Base-by-base conservation (phyloP, 2,797 vertebrate genomes). In the Tenualosa thibaudeaui region DNA sequence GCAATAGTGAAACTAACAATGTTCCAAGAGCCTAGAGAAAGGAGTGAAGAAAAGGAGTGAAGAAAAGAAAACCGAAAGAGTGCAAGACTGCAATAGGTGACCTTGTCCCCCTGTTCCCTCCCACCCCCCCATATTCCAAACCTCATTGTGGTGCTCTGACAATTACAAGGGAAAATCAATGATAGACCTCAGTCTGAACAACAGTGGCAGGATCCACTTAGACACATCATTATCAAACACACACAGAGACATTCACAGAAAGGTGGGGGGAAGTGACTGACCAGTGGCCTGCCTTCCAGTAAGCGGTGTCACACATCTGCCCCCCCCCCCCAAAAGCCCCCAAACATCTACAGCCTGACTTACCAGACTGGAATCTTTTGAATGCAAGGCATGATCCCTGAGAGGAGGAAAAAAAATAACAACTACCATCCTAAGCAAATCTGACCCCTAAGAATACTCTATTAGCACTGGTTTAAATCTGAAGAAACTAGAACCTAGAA, bases 121-220 rank as follows among this genome's bases (percentile, higher is more conserved):
- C 7, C 46, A 17, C 22, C 82, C n/a, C 53, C 81, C n/a, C 31
- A 43, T 17, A 31, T 31, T 0, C 17, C 43, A 15, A 82, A 86
- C 68, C 54, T 85, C 83, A 50, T 51, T 13, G 46, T 68, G 83
- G 43, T 81, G 83, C 83, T 85, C 54, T 12, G 71, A 82, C 65
- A 81, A 53, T 68, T 84, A 56, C 71, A 19, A 54, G n/a, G 54
- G n/a, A 65, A 82, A 40, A 37, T 82, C 82, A 81, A 84, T 82
- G 49, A 26, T 6, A 22, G 7, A n/a, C 26, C 71, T 82, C 50
- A 81, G 56, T 37, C 22, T 15, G 60, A 46, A 53, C 22, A 51
- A 24, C 53, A 12, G 37, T 37, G 65, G 3, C 65, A 62, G 68
- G 50, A 51, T 31, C 19, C 26, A 22, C 46, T 85, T 56, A 51